A percentile compares a stretch with the other conserved stretches of the same genome.
These are phyloP conservation scores for Listronotus oregonensis DNA, from an alignment of 1,140 invertebrate species.

Conservation along the genomic window DNA sequence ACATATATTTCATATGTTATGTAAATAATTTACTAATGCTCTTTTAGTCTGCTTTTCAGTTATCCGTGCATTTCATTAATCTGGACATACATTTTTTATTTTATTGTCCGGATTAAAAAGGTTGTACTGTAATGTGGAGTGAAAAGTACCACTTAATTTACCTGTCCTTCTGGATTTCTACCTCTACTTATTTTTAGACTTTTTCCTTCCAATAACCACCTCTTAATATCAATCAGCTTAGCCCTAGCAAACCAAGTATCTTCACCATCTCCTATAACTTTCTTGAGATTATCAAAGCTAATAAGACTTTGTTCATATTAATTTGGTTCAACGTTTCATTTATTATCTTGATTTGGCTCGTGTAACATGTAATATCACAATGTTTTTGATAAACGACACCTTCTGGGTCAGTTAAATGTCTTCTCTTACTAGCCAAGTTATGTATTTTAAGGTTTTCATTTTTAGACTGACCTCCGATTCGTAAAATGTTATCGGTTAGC, in stretches of 20 bases:
- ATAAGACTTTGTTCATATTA: slow-evolving; percentile 26
- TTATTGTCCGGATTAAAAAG: too few species aligned
- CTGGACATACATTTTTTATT: too few species aligned
- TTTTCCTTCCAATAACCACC: slow-evolving; percentile 43
- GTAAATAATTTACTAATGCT: too few species aligned
- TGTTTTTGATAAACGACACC: slow-evolving; percentile 13
- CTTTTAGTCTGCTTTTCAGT: too few species aligned
- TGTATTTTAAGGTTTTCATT: slow-evolving; percentile 61
- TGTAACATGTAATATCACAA: neutral
- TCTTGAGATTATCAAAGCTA: slow-evolving; percentile 34
- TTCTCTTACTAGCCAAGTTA: slow-evolving; percentile 51
- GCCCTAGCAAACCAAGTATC: slow-evolving; percentile 43
- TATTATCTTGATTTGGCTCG: slow-evolving; percentile 31
- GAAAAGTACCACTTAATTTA: slow-evolving; percentile 5
- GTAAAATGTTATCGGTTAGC: slow-evolving; percentile 64
- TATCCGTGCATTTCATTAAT: too few species aligned
- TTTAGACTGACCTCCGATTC: slow-evolving; percentile 75
- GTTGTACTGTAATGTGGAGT: neutral
- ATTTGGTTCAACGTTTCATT: slow-evolving; percentile 28
- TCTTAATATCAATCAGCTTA: slow-evolving; percentile 25
- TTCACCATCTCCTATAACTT: slow-evolving; percentile 31
- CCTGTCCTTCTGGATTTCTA: neutral
- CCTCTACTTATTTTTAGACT: neutral
- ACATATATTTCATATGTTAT: too few species aligned
- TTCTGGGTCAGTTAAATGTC: neutral